Evolutionary conservation across 2,888 invertebrate species (phyloP).

Genomic region (Heteromurus nitidus): DNA sequence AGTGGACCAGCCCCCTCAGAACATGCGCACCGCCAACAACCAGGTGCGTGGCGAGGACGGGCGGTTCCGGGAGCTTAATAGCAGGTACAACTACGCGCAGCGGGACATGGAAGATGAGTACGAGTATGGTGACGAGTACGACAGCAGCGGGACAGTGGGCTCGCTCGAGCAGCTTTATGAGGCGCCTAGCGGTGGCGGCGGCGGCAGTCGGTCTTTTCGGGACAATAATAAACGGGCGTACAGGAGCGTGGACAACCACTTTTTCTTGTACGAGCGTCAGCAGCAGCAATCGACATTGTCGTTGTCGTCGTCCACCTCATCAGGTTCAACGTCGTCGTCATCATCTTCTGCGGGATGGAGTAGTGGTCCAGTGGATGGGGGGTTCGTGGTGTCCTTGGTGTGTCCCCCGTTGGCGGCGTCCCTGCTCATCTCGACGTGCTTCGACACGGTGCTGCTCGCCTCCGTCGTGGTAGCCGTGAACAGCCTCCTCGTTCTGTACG

Average conservation of each 20-base stretch:
- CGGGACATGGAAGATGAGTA: neutral
- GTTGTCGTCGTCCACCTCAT: neutral
- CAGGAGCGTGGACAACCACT: neutral
- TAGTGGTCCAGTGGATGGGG: too few species aligned
- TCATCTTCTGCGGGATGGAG: too few species aligned
- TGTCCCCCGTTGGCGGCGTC: too few species aligned
- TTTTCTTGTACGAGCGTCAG: neutral
- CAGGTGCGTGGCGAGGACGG: constrained; percentile 33
- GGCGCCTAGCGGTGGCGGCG: neutral
- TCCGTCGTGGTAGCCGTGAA: too few species aligned
- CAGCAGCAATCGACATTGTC: neutral
- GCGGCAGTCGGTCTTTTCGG: neutral
- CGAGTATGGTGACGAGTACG: constrained; percentile 2
- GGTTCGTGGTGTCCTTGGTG: too few species aligned
- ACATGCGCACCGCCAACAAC: constrained; percentile 31
- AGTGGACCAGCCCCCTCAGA: neutral
- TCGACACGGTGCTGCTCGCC: neutral
- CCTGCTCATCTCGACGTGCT: too few species aligned
- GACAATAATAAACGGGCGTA: constrained; percentile 13
- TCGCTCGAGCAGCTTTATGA: neutral
- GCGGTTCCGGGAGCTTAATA: constrained; percentile 45
- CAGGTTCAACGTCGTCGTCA: too few species aligned
- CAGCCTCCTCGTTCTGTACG: too few species aligned
- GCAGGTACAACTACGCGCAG: neutral
- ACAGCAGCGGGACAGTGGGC: neutral